Evolutionary conservation across 2,888 invertebrate species (phyloP).

Genomic region (Drosophila cracens): DNA sequence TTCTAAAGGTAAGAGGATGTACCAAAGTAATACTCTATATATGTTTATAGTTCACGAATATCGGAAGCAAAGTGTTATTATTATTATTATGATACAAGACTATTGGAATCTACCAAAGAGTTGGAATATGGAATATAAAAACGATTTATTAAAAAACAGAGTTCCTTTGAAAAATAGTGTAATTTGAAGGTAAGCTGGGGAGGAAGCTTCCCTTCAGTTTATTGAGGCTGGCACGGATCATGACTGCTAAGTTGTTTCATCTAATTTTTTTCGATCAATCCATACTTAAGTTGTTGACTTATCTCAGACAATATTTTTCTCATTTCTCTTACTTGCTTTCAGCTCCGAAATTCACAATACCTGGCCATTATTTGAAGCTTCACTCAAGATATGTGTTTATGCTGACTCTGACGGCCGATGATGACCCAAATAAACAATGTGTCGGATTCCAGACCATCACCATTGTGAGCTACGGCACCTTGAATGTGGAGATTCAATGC

Average conservation of each 20-base stretch:
- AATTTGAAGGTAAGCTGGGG: too few relatives aligned
- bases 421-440: conserved; percentile 8
- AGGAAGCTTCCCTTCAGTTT: too few relatives aligned
- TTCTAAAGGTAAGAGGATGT: conserved; percentile 27
- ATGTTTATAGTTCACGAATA: not conserved
- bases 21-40: not conserved
- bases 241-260: not conserved
- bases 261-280: too few relatives aligned
- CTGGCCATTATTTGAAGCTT: not conserved
- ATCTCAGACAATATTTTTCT: not conserved
- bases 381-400: conserved; percentile 29
- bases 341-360: conserved; percentile 28
- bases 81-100: too few relatives aligned
- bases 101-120: too few relatives aligned
- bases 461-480: not conserved
- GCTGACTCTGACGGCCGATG: conserved; percentile 44
- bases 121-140: too few relatives aligned
- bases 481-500: conserved; percentile 47
- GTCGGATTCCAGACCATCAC: conserved; percentile 23
- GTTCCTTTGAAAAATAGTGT: too few relatives aligned
- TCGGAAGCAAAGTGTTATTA: too few relatives aligned
- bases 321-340: not conserved
- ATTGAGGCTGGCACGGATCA: too few relatives aligned
- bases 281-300: not conserved
- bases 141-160: too few relatives aligned